Evolutionary conservation across 2,797 vertebrate genomes (phyloP), one percentile per base, ranked within the genome.

Genomic region (Lutjanus campechanus): DNA sequence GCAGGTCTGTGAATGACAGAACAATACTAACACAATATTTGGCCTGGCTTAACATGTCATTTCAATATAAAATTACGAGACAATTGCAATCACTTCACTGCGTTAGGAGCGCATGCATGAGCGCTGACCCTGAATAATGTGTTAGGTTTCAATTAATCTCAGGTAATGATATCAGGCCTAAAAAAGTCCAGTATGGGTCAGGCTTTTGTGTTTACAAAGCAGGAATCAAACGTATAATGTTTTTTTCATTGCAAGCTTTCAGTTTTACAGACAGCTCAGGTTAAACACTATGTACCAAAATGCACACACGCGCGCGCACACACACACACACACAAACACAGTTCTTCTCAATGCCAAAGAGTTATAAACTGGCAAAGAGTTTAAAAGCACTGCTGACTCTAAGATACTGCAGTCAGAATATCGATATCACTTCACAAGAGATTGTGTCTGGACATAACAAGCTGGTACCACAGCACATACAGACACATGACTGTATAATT

Each of bases 241-340:
- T 29, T 43, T 53, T 17, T 56, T 47, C n/a, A 73, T 73, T 63
- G 15, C 46, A 43, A 15, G 29, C 44, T 50, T 75, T 50, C 73
- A 51, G 62, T 50, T 58, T 49, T 40, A 66, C 19, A 65, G 60
- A 50, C 17, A n/a, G 22, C 11, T 73, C 12, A 10, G 20, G 41
- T 49, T 22, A 56, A 59, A 59, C 58, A 36, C 1, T 25, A 13
- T 69, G 43, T 49, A 41, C n/a, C 2, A 7, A 55, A 55, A 49
- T 46, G 8, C 8, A 25, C 4, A 8, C 59, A 44, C 49, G 19
- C 69, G 13, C 60, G 22, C 25, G 17, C 6, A 47, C 20, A 62
- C 60, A 41, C 25, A 20, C 6, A 47, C 20, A 62, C 36, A 61
- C 58, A 43, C 41, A 43, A 8, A 43, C 41, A 11, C n/a, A 44